Base-by-base conservation (phyloP, 2,113 vertebrate species). In the Climacteris rufus region DNA sequence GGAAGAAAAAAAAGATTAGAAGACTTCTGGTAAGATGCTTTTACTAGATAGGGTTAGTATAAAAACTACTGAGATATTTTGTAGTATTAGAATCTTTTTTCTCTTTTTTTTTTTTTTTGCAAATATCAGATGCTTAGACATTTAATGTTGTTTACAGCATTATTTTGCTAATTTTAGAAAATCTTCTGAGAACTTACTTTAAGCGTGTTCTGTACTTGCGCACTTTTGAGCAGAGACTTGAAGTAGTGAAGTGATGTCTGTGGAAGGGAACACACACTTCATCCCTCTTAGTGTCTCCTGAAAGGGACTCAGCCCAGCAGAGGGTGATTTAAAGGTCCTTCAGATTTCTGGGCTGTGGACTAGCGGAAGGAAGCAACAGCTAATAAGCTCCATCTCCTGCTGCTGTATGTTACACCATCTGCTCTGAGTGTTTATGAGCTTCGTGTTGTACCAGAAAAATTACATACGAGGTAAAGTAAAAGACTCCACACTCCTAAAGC, bases 391-490 rank as follows among this genome's bases (percentile, higher is more conserved):
- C 49, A 42, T 83, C 94, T 94, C 88, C 91, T 88, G 90, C 89
- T 94, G 90, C 90, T 96, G 42, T 35, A 8, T 54, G 82, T 77
- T 90, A 18, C 50, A 72, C 94, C 95, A 95, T 93, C 94, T 95
- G 95, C 50, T 90, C 85, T 16, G 63, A 72, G 75, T 61, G 79
- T 74, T 93, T 77, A 53, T 80, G 70, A 88, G 85, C 75, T 83
- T 80, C 42, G 1, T 37, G 27, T 65, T 69, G 82, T 83, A 79
- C 75, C 60, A 76, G 83, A 93, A 87, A 87, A 63, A 57, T 28
- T 15, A 44, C 40, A 19, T 56, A 21, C 0, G 5, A 92, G 54
- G 54, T 50, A 69, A 71, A 88, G 71, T 53, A 72, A 71, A 78
- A 88, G 52, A 53, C 33, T 71, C 15, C 13, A 15, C 40, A 0